Evolutionary conservation across 2,888 invertebrate species (phyloP).

Genomic region (Plagodis pulveraria): DNA sequence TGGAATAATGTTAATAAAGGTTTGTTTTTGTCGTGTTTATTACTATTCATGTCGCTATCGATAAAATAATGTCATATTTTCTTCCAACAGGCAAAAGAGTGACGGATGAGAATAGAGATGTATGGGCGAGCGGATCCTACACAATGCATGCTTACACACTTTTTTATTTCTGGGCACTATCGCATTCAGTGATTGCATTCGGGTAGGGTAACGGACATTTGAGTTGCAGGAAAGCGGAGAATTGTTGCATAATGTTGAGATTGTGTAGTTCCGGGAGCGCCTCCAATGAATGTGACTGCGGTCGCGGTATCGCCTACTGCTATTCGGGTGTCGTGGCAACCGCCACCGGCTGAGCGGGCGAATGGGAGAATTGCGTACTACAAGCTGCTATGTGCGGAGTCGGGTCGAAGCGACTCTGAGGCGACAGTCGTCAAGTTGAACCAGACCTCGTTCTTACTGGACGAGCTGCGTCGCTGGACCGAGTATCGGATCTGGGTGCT

Average conservation of each 20-base stretch:
- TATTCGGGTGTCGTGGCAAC: slow-evolving; percentile 95
- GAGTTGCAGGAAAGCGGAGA: slow-evolving; percentile 60
- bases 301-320: slow-evolving; percentile 95
- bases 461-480: slow-evolving; percentile 97
- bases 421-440: slow-evolving; percentile 92
- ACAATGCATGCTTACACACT: slow-evolving; percentile 64
- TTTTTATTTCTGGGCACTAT: slow-evolving; percentile 76
- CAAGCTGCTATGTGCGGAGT: slow-evolving; percentile 96
- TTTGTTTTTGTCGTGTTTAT: slow-evolving; percentile 22
- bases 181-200: slow-evolving; percentile 85
- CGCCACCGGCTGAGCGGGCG: slow-evolving; percentile 95
- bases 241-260: slow-evolving; percentile 57
- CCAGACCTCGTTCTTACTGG: slow-evolving; percentile 91
- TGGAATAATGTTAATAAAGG: not conserved
- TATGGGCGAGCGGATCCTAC: slow-evolving; percentile 81
- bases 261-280: slow-evolving; percentile 96
- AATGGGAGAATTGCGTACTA: slow-evolving; percentile 98
- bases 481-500: slow-evolving; percentile 98
- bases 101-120: slow-evolving; percentile 71
- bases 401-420: slow-evolving; percentile 93
- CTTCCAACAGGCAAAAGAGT: slow-evolving; percentile 68
- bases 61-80: slow-evolving; percentile 63
- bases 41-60: slow-evolving; percentile 57
- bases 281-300: slow-evolving; percentile 97
- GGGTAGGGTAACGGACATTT: slow-evolving; percentile 54